Percentiles rank a stretch among this genome's conserved stretches.
phyloP scores from a whole-genome alignment of 2,113 vertebrate genomes.

The Mobula birostris region DNA sequence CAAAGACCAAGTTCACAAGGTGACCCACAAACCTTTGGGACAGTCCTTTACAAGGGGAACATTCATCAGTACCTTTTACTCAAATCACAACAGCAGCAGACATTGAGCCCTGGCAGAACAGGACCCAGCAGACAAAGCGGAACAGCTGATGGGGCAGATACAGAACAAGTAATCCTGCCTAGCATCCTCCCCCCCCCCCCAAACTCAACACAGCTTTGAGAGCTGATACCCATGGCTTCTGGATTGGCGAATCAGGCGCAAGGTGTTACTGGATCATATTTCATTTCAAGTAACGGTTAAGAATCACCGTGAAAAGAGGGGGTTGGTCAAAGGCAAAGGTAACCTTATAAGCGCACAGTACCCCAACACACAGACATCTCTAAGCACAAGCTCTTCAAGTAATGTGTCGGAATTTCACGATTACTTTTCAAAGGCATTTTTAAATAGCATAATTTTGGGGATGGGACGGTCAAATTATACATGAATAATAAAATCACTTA shows the following conservation, averaged over 20 bases:
- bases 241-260: background rate
- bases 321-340: background rate
- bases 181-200: too few relatives aligned
- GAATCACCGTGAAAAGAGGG: background rate
- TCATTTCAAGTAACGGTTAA: background rate
- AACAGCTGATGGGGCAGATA: background rate
- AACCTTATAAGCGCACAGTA: background rate
- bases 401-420: background rate
- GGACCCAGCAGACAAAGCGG: too few relatives aligned
- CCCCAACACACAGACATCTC: background rate
- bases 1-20: background rate
- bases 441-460: background rate
- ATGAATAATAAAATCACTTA: background rate
- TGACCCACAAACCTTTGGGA: background rate
- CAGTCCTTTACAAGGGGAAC: background rate
- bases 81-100: background rate
- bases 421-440: background rate
- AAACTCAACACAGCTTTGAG: background rate
- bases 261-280: too few relatives aligned
- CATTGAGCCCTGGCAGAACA: background rate
- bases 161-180: too few relatives aligned
- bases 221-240: background rate
- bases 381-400: background rate
- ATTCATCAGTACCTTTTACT: background rate
- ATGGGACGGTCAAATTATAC: too few relatives aligned